Percentiles rank a stretch among this genome's conserved stretches.
These are phyloP conservation scores for Odocoileus hemionus DNA, from an alignment of 2,113 vertebrate species.

Conservation along the genomic window DNA sequence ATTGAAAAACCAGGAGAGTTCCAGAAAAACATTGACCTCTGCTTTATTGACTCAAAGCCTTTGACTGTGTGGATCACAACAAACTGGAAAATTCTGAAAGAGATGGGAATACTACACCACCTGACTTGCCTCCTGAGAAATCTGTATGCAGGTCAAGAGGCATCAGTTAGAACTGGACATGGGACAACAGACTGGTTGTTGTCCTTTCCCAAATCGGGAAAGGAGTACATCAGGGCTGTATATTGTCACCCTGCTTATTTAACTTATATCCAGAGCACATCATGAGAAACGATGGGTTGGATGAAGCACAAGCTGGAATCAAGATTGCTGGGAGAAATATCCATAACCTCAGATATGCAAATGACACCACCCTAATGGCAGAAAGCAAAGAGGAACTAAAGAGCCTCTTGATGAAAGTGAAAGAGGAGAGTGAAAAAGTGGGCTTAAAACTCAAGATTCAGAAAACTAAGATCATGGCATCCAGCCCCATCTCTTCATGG, in stretches of 20 bases:
- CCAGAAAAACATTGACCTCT: neutral
- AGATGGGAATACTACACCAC: neutral
- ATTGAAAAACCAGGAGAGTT: neutral
- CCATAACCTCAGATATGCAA: neutral
- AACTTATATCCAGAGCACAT: neutral
- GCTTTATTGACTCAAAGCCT: neutral
- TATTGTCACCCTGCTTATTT: neutral
- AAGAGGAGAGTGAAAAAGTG: neutral
- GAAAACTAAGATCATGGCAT: neutral
- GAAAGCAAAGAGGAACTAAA: neutral
- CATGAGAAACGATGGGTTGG: neutral
- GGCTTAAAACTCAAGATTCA: neutral
- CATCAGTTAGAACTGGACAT: neutral
- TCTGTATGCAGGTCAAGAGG: neutral
- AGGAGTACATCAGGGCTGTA: neutral
- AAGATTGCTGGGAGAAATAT: neutral
- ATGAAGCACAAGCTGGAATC: neutral
- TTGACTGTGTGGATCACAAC: neutral
- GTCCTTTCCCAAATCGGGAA: rapidly evolving
- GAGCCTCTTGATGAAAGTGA: neutral
- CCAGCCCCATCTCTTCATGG: neutral
- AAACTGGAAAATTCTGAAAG: neutral
- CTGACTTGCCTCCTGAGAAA: neutral
- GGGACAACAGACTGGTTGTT: neutral
- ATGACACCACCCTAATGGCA: neutral